phyloP scores from a whole-genome alignment of 2,113 vertebrate species.

The Illadopsis cleaveri region DNA sequence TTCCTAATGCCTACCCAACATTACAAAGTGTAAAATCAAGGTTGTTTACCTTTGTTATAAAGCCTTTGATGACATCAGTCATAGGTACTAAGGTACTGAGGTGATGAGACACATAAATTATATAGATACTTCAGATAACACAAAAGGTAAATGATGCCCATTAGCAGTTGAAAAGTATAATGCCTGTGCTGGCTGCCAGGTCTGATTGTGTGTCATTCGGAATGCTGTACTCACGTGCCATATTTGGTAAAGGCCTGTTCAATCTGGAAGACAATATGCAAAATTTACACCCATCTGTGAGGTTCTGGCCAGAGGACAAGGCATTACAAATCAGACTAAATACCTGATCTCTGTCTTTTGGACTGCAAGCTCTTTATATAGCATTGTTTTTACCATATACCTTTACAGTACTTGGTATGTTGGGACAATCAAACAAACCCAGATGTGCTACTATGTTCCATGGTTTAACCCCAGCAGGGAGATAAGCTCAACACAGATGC shows the following conservation, averaged over 20 bases:
- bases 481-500: neutral
- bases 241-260: neutral
- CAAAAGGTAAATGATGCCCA: neutral
- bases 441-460: neutral
- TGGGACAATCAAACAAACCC: neutral
- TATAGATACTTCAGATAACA: neutral
- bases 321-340: neutral
- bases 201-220: neutral
- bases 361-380: neutral
- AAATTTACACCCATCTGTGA: neutral
- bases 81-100: neutral
- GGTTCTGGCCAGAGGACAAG: neutral
- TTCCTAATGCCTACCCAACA: neutral
- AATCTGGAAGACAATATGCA: neutral
- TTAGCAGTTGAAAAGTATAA: neutral
- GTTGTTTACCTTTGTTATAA: neutral
- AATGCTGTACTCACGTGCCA: neutral
- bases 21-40: neutral
- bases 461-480: neutral
- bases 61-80: neutral
- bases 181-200: neutral
- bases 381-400: neutral
- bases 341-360: neutral
- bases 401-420: neutral
- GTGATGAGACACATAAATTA: neutral